Base-by-base conservation (phyloP, 2,113 vertebrate genomes). In the Pantherophis guttatus region DNA sequence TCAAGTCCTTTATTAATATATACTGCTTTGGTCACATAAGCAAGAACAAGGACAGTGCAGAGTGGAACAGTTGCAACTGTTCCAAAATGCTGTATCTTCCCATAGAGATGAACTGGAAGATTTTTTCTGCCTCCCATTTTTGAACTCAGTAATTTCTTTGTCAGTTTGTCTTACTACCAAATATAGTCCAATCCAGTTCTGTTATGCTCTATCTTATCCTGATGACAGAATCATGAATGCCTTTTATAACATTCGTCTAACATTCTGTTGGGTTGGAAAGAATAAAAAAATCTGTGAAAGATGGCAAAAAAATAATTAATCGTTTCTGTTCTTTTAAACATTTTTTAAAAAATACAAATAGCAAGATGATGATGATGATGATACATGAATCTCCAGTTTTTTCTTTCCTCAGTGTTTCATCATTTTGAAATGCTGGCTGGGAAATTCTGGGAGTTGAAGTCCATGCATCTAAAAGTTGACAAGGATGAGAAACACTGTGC, bases 341-440 rank as follows among this genome's bases (percentile, higher is more conserved):
- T 54, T 95, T 94, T 92, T 93, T 91, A 59, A 89, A 94, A 91
- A 93, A 0, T 95, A 88, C 94, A 85, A 95, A 88, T 65, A 3
- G 17, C 70, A 17, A 75, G 70, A 75, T 94, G 93, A 96, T 95
- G 52, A 52, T 9, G 92, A 96, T 52, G 92, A 96, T 94, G 93
- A 97, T 96, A 86, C 91, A 96, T 96, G 52, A 87, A 94, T 90
- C 55, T 10, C 88, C 94, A 93, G 75, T 81, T 96, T 93, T 95
- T 93, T 44, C 57, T 94, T 75, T 95, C 93, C 70, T 94, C 39
- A 13, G 81, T 92, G 90, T 94, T 97, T 88, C 92, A 96, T 96
- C 95, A 95, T 95, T 96, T 95, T 95, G 94, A 96, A 95, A 65
- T 65, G 59, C 26, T 65, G 26, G 59, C 10, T 62, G 59, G 24